These are phyloP conservation scores for Brotula barbata DNA, from an alignment of 2,797 vertebrate species.

Conservation along the genomic window DNA sequence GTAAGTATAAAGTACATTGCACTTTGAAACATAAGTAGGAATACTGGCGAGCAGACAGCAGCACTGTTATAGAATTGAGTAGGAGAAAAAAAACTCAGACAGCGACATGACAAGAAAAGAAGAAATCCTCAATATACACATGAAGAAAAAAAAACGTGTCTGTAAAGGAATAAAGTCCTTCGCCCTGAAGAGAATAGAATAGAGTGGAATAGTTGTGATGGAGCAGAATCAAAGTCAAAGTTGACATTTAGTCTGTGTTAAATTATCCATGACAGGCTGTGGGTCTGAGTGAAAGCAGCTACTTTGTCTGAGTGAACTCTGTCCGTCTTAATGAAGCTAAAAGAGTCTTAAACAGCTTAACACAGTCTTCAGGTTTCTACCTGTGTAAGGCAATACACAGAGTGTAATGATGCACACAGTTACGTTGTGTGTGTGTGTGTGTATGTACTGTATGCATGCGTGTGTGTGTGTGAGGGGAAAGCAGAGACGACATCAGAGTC, in stretches of 20 bases:
- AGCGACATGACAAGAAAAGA: no score
- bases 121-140: no score
- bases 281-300: conserved; percentile 76
- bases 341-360: conserved; percentile 83
- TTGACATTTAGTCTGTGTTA: conserved; percentile 76
- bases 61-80: no score
- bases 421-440: conserved; percentile 39
- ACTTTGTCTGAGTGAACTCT: conserved; percentile 77
- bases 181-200: neutral
- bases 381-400: conserved; percentile 82
- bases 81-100: no score
- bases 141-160: no score
- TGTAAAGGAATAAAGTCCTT: no score
- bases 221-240: conserved; percentile 64
- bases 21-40: no score
- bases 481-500: conserved; percentile 69
- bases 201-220: conserved; percentile 16
- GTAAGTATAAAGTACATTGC: no score
- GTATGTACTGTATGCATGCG: conserved; percentile 35
- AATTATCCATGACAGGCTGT: conserved; percentile 75
- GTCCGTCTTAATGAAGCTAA: conserved; percentile 83
- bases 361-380: conserved; percentile 81
- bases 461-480: conserved; percentile 38
- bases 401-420: conserved; percentile 80
- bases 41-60: no score